Percentiles rank a stretch among this genome's conserved stretches.
phyloP scores from a whole-genome alignment of 2,888 invertebrate genomes.

The Sympetrum striolatum region DNA sequence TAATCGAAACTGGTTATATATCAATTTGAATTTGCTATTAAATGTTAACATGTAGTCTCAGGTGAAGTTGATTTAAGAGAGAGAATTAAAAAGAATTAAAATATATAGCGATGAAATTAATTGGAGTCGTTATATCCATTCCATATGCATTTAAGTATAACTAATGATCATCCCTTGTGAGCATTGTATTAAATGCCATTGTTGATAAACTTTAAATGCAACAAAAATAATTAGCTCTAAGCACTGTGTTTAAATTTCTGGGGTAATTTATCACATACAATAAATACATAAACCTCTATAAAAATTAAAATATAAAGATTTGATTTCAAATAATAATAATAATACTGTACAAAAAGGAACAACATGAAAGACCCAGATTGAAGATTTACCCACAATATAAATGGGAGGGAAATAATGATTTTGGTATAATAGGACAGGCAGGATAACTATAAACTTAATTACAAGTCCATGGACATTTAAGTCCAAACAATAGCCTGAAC shows the following conservation, averaged over 20 bases:
- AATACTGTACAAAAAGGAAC: conserved; percentile 33
- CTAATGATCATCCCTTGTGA: background rate
- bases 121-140: background rate
- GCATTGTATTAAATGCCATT: background rate
- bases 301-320: conserved; percentile 34
- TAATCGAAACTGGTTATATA: background rate
- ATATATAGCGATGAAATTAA: conserved; percentile 12
- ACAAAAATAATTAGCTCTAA: conserved; percentile 8
- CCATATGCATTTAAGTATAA: conserved; percentile 2
- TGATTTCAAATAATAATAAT: background rate
- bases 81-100: conserved; percentile 11
- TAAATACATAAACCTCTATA: conserved; percentile 38
- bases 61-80: conserved; percentile 1
- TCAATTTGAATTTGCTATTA: background rate
- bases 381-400: background rate
- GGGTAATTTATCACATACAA: conserved; percentile 6
- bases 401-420: background rate
- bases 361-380: conserved; percentile 11
- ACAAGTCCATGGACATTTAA: background rate
- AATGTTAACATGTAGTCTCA: conserved; percentile 1
- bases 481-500: conserved; percentile 1
- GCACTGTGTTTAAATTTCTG: background rate
- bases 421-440: background rate
- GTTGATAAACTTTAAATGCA: conserved; percentile 29
- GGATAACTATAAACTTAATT: background rate